Conservation (phyloP, 2,888 invertebrate genomes). For the Harmothoe impar region DNA sequence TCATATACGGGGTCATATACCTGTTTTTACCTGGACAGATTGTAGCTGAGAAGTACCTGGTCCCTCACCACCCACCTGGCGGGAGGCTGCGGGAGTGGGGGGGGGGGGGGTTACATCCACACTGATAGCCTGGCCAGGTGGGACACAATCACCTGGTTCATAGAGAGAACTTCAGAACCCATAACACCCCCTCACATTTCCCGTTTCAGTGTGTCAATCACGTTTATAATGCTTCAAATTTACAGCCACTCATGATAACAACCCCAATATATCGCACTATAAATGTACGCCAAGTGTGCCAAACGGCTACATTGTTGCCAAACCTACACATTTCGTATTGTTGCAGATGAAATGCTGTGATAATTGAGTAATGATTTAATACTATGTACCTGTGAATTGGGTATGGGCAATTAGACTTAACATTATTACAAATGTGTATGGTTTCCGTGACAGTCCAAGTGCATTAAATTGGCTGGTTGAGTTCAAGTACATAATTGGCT, state of each 20-base stretch:
- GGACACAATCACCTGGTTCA: background rate
- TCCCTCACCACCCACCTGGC: background rate
- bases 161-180: background rate
- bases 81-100: background rate
- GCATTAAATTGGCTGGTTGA: too few species aligned
- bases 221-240: background rate
- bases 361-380: too few species aligned
- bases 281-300: too few species aligned
- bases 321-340: too few species aligned
- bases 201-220: background rate
- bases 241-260: background rate
- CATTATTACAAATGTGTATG: too few species aligned
- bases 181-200: background rate
- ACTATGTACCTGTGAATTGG: too few species aligned
- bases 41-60: background rate
- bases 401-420: too few species aligned
- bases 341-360: too few species aligned
- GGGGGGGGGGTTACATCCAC: background rate
- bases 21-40: background rate
- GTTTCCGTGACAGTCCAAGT: too few species aligned
- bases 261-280: slow-evolving; percentile 3
- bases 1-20: background rate
- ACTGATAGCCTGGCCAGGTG: background rate
- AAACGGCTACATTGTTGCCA: too few species aligned
- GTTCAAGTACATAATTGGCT: too few species aligned